Evolutionary conservation across 2,888 invertebrate genomes (phyloP).

Genomic region (Luffia ferchaultella): DNA sequence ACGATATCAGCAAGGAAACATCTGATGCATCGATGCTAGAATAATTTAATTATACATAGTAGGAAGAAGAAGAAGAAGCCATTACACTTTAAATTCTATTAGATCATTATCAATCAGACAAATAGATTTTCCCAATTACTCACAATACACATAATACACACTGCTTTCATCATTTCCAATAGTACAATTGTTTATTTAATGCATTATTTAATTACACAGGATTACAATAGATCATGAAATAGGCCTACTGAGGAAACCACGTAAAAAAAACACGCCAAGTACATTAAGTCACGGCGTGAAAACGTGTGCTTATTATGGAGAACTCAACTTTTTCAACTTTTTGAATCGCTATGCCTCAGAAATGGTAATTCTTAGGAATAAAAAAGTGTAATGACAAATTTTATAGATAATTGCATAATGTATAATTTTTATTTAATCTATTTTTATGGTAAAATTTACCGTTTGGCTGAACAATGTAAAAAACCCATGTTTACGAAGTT

Average conservation of each 20-base stretch:
- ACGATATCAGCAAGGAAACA: not conserved
- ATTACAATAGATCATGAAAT: not conserved
- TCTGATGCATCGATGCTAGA: not conserved
- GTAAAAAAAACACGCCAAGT: not conserved
- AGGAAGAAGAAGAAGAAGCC: not conserved
- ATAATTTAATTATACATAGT: not conserved
- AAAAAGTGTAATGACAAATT: not conserved
- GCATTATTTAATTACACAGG: not conserved
- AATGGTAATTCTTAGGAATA: not conserved
- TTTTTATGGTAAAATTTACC: not conserved
- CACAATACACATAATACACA: not conserved
- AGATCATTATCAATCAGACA: not conserved
- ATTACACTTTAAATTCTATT: not conserved
- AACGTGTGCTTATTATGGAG: not conserved
- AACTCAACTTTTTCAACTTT: not conserved
- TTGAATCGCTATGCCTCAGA: not conserved
- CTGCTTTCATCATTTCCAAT: not conserved
- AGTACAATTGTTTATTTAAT: not conserved
- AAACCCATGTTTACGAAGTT: not conserved
- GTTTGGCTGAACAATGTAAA: not conserved
- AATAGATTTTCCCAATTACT: not conserved
- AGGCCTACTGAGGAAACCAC: not conserved
- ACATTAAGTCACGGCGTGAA: not conserved
- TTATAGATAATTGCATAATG: not conserved
- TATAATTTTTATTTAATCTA: not conserved